Evolutionary conservation across 1,140 invertebrate species (phyloP), one percentile per base, ranked within the genome.

Genomic region (Cydia strobilella): DNA sequence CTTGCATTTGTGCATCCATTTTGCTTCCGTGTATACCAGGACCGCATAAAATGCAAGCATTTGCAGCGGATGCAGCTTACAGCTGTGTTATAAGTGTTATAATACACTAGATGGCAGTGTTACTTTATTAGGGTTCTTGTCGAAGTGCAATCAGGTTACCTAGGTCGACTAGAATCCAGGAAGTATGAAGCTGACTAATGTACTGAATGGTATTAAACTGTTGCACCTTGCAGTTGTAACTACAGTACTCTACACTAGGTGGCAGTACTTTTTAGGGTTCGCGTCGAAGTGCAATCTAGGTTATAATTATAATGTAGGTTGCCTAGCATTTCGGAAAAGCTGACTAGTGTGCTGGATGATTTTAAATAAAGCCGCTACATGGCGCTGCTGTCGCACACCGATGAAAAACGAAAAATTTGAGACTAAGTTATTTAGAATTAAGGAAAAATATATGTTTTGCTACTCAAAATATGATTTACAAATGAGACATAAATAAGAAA

Each of bases 1-100:
- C 42, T 59, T 59, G 54, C 54, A 59, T 59, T 59, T 66, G 63
- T 27, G 27, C 63, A 66, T 66, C 63, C 25, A 66, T 31, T 31
- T 66, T 31, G 63, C 63, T 66, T 31, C 23, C 27, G 10, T 5
- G 25, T 66, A 3, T 66, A 66, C 63, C 63, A 66, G 27, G 63
- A 35, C 1, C 27, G 25, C 63, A 66, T 66, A 66, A 66, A 13
- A 6, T 31, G 12, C 15, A 66, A n/a, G 63, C 23, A 1, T 23
- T 59, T 10, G n/a, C 51, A 48, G 13, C 42, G 0, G 42, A 45
- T 45, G 42, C 42, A 45, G 13, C 42, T 45, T 45, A 13, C 42
- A 45, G 4, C 45, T 48, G 45, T 18, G n/a, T n/a, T n/a, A n/a
- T n/a, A n/a, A n/a, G n/a, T n/a, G n/a, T n/a, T n/a, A 54, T 51